Base-by-base conservation (phyloP, 2,797 vertebrate genomes). In the Acipenser oxyrinchus region DNA sequence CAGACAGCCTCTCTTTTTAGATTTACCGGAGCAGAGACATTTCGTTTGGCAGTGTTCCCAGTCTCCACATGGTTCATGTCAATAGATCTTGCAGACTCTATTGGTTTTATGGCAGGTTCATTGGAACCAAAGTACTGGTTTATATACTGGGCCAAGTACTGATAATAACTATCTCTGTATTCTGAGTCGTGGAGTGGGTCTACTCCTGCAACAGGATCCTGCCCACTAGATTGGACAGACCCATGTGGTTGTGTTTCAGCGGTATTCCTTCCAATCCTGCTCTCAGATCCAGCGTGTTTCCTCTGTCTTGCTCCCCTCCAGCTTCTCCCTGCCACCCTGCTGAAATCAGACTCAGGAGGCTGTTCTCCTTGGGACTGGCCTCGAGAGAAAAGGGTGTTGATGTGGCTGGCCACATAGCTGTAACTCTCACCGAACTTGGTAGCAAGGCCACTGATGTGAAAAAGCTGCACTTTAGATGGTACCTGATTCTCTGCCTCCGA, bases 391-490 rank as follows among this genome's bases (percentile, higher is more conserved):
- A 73, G 72, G 0, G 82, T 79, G 71, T 88, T 89, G 48, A 89
- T 85, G 66, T 88, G 86, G 70, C 69, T 73, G 55, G 85, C 79
- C 9, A 89, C 80, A 6, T 86, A 85, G 68, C 8, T 80, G 76
- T 86, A 89, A 69, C 81, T 84, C 70, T 88, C 84, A 7, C 87
- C 86, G 64, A 88, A 89, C 70, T 69, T 79, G 51, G 82, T 83
- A 0, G 80, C 75, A 60, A 88, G 71, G 67, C 80, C 78, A 66
- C 86, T 88, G 13, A 78, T 78, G 70, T 90, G 86, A 76, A 90
- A 89, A 8, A 89, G 72, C 2, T 88, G 83, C 48, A 74, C 11
- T 55, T 70, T 68, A 61, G 72, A 63, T 11, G 51, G 66, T 58
- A 62, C 66, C 37, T 67, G 66, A 8, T 59, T 18, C 15, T 68